A percentile compares a stretch with the other conserved stretches of the same genome.
Evolutionary conservation across 2,888 invertebrate species (phyloP).

Genomic region (Apotomis betuletana): DNA sequence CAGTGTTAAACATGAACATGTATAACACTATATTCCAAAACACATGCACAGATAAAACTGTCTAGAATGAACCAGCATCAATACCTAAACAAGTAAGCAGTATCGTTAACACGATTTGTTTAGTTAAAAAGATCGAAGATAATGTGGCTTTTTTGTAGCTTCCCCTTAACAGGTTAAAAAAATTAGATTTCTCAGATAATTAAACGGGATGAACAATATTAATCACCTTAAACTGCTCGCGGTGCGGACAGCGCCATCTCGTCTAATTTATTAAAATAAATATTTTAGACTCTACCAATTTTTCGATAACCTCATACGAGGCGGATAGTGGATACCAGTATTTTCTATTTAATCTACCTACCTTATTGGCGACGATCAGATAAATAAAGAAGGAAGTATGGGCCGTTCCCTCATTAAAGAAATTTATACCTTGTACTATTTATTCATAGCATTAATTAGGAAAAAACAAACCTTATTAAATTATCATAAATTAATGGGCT

Average conservation of each 20-base stretch:
- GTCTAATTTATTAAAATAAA: conserved; percentile 26
- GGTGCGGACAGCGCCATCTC: conserved; percentile 49
- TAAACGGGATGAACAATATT: conserved; percentile 43
- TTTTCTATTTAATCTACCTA: background rate
- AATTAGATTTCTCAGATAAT: conserved; percentile 32
- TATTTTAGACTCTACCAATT: conserved; percentile 16
- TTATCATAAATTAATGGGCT: conserved; percentile 60
- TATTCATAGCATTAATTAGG: conserved; percentile 34
- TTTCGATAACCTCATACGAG: conserved; percentile 6
- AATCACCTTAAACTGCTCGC: conserved; percentile 44
- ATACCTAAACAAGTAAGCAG: too few species aligned
- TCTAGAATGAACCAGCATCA: too few species aligned
- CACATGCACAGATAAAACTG: too few species aligned
- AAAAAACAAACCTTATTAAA: conserved; percentile 53
- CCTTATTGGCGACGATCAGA: conserved; percentile 12
- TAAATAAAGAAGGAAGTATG: conserved; percentile 18
- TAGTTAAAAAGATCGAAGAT: background rate
- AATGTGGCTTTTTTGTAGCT: background rate
- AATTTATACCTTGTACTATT: conserved; percentile 27
- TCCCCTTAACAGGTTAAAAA: conserved; percentile 21
- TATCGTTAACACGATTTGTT: too few species aligned
- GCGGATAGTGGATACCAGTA: background rate
- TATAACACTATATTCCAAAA: too few species aligned
- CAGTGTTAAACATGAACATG: too few species aligned
- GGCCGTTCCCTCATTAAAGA: conserved; percentile 30